Conservation (phyloP, 2,888 invertebrate species). For the Cyclophora albipunctata region DNA sequence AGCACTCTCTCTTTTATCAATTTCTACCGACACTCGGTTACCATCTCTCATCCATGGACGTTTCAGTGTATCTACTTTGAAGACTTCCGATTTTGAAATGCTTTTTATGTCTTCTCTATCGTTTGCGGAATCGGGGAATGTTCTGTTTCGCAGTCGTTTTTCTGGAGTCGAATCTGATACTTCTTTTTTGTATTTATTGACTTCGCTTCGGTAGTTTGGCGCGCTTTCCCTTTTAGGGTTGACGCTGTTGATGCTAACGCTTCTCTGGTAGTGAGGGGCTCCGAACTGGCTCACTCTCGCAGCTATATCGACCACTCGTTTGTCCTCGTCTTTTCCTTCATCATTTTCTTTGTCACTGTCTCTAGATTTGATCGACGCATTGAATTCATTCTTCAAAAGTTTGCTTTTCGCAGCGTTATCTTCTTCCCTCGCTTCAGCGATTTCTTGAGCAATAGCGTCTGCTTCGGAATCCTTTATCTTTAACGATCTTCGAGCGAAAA, state of each 20-base stretch:
- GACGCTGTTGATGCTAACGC: constrained; percentile 61
- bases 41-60: constrained; percentile 63
- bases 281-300: constrained; percentile 65
- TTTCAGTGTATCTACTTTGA: constrained; percentile 65
- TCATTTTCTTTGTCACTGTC: constrained; percentile 86
- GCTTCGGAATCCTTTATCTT: constrained; percentile 84
- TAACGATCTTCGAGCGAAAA: constrained; percentile 86
- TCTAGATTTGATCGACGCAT: constrained; percentile 74
- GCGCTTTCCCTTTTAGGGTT: constrained; percentile 62
- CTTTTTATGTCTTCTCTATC: constrained; percentile 65
- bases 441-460: constrained; percentile 75
- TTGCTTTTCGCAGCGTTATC: constrained; percentile 47
- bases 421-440: constrained; percentile 62
- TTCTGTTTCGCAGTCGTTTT: constrained; percentile 64
- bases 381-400: constrained; percentile 62
- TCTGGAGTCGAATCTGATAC: constrained; percentile 70
- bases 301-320: constrained; percentile 58
- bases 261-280: constrained; percentile 59
- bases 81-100: constrained; percentile 57
- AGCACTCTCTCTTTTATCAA: constrained; percentile 51
- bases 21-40: constrained; percentile 43
- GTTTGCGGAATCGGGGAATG: constrained; percentile 67
- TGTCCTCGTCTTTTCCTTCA: constrained; percentile 48
- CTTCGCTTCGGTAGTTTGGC: constrained; percentile 57
- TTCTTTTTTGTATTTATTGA: constrained; percentile 68